Base-by-base conservation (phyloP, 2,797 vertebrate species). In the Anabas testudineus region DNA sequence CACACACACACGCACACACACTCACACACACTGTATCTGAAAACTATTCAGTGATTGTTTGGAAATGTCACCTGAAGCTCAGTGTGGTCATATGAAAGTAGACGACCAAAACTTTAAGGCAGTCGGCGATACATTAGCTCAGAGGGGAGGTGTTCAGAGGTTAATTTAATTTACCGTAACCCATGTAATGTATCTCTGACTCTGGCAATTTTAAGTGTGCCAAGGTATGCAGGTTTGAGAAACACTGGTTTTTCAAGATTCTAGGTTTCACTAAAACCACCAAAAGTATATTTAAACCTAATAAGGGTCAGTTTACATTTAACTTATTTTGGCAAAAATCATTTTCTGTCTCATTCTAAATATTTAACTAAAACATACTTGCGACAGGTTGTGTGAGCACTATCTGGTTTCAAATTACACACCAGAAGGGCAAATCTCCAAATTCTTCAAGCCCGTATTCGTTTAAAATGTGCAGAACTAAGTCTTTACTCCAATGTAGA, bases 121-220 rank as follows among this genome's bases (percentile, higher is more conserved):
- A 19, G 36, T 63, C 74, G 46, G 16, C 57, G 70, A 72, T 66
- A 64, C 75, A 86, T 90, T 84, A 84, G 75, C 78, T 85, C 73
- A 75, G 80, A 83, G 61, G 57, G 80, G 77, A 75, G 84, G 80
- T 78, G 80, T 77, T 89, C 83, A 69, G 71, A 58, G 75, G 78
- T 81, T 87, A 87, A 87, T 74, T 83, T 69, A 88, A 90, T 89
- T 91, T 66, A 75, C 71, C 84, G 84, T 81, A 77, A 87, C 74
- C 87, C 67, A 69, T 80, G 57, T 71, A 74, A 84, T 78, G 76
- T 83, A 88, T 87, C 76, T 88, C 87, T 84, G 80, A 78, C 71
- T 87, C 76, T 78, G 70, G 65, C 80, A 86, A 90, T 84, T 42
- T 32, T 72, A 86, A 82, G 78, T 57, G 79, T 82, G 80, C 73